Evolutionary conservation across 2,113 vertebrate species (phyloP).

Genomic region (Peromyscus maniculatus): DNA sequence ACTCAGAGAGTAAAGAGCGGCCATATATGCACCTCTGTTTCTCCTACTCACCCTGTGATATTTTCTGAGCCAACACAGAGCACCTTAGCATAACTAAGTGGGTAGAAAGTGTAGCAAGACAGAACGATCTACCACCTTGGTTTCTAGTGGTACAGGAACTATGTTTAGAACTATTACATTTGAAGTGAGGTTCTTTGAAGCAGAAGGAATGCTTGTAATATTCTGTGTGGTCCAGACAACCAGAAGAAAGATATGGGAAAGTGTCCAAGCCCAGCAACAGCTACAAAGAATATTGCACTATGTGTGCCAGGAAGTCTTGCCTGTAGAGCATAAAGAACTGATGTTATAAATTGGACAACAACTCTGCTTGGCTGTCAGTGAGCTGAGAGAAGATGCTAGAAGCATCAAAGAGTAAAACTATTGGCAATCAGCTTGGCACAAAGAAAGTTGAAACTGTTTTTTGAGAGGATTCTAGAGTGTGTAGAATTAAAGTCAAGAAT

Average conservation of each 20-base stretch:
- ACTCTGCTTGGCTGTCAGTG: constrained; percentile 32
- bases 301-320: neutral
- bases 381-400: constrained; percentile 43
- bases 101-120: constrained; percentile 18
- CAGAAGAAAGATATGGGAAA: neutral
- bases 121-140: neutral
- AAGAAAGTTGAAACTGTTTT: neutral
- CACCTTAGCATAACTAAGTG: neutral
- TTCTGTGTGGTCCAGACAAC: neutral
- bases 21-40: neutral
- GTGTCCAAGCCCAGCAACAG: neutral
- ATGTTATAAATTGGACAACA: constrained; percentile 43
- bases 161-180: constrained; percentile 19
- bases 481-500: constrained; percentile 53
- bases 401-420: constrained; percentile 49
- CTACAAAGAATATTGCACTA: constrained; percentile 3
- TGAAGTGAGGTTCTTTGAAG: neutral
- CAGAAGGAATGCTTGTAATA: neutral
- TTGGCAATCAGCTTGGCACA: constrained; percentile 11
- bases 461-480: neutral
- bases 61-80: neutral
- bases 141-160: constrained; percentile 12
- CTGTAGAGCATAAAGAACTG: constrained; percentile 10
- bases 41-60: neutral
- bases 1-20: neutral